phyloP scores from a whole-genome alignment of 2,797 vertebrate species.

The Gymnodraco acuticeps region DNA sequence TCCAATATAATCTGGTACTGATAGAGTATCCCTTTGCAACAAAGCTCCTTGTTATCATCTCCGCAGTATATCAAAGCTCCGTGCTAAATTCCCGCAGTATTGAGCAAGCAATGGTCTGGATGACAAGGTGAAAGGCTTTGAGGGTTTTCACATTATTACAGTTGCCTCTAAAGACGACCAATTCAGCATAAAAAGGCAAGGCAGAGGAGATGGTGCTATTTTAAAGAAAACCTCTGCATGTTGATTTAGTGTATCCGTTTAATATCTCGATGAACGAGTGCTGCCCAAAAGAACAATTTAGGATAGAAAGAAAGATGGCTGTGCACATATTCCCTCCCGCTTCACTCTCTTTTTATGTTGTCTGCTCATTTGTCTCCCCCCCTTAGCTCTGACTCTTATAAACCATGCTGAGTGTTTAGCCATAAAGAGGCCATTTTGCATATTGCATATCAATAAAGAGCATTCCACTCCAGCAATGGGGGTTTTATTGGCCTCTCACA shows the following conservation, averaged over 20 bases:
- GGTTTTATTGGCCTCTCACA: slow-evolving; percentile 50
- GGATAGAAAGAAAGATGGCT: neutral
- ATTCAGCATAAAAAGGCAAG: slow-evolving; percentile 30
- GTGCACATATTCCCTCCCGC: slow-evolving; percentile 9
- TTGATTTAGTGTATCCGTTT: slow-evolving; percentile 31
- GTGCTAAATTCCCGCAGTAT: slow-evolving; percentile 30
- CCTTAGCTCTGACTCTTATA: slow-evolving; percentile 41
- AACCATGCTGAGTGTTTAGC: slow-evolving; percentile 47
- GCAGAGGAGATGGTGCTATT: slow-evolving; percentile 26
- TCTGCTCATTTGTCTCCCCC: slow-evolving; percentile 25
- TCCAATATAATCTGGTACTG: slow-evolving; percentile 26
- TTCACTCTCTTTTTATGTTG: slow-evolving; percentile 8
- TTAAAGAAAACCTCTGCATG: slow-evolving; percentile 36
- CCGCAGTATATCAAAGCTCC: slow-evolving; percentile 43
- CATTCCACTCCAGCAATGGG: slow-evolving; percentile 37
- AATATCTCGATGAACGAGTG: slow-evolving; percentile 24
- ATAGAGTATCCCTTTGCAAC: slow-evolving; percentile 38
- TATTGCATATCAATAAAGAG: slow-evolving; percentile 77
- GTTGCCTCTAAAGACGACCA: slow-evolving; percentile 26
- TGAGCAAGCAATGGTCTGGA: slow-evolving; percentile 29
- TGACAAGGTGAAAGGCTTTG: slow-evolving; percentile 50
- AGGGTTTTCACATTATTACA: slow-evolving; percentile 46
- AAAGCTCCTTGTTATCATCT: slow-evolving; percentile 44
- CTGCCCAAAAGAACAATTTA: slow-evolving; percentile 18
- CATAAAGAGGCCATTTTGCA: slow-evolving; percentile 76